Evolutionary conservation across 2,113 vertebrate species (phyloP), one percentile per base, ranked within the genome.

Genomic region (Morone saxatilis): DNA sequence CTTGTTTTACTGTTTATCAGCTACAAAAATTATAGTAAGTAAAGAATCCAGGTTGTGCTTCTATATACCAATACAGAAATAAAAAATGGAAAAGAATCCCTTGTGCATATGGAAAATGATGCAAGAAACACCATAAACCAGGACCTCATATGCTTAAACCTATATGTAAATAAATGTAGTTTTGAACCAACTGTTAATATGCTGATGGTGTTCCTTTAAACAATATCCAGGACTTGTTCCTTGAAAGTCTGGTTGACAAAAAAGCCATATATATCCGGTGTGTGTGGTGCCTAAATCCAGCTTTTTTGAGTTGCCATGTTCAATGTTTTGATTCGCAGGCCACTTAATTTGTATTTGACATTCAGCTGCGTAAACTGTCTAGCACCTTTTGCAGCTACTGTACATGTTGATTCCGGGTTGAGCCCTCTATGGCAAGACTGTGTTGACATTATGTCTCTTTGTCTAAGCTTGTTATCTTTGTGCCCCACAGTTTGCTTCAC

Each of bases 401-500:
- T 63, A 50, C 78, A 70, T 43, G 79, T 62, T 86, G 78, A 86
- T 83, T 80, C 40, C 82, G 82, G 88, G 89, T 87, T 83, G 69
- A 91, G 78, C 71, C 76, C 66, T 83, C 57, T 76, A 82, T 73
- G 53, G 65, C 10, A 20, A 45, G 60, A 22, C 45, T 40, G 71
- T 62, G 79, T 84, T 86, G 86, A 88, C 89, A 75, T 69, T 3
- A 75, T 9, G 68, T 85, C 40, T 79, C 84, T 89, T 88, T 91
- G 90, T 91, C 75, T 75, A 31, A 78, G 91, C 91, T 84, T 86
- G 91, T 89, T 92, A 90, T 92, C 89, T 91, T 67, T 54, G 79
- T 78, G 83, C 74, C 80, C 91, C 85, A 61, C 84, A 47, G 90
- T 91, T 91, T 80, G 75, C 86, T 56, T 84, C 70, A 57, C 86